Evolutionary conservation across 2,888 invertebrate genomes (phyloP), one percentile per base, ranked within the genome.

Genomic region (Drosophila lutescens): DNA sequence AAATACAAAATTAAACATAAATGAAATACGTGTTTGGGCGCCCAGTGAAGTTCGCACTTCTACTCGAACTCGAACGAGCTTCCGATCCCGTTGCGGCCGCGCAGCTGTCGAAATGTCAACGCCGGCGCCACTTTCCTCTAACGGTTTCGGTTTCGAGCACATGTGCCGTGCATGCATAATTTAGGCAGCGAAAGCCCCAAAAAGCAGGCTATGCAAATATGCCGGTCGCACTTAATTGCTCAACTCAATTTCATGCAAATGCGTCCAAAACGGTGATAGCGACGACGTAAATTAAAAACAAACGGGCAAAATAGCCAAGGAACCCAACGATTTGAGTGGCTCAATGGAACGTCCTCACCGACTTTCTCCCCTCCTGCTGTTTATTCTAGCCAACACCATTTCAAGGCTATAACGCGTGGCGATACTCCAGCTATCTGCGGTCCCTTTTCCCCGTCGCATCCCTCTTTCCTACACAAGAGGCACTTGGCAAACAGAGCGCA

Each of bases 401-500:
- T 78, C 89, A 88, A 88, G 88, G 89, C 85, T 86, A 58, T 60
- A 58, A 70, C 61, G 71, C 66, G 59, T 50, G 63, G 51, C 61
- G 77, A 47, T 32, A 44, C 63, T 62, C 32, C 36, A 36, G 43
- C 43, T 43, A n/a, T 10, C 26, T 8, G 20, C 74, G 74, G 71
- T 76, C 26, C 62, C 56, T 68, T 10, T 15, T 15, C 36, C 44
- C 60, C 75, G 9, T 15, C 4, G n/a, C 5, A 26, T 13, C 20
- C 44, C 13, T 32, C 32, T 20, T 12, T n/a, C 30, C 32, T 15
- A 32, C 15, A 32, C 70, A 76, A 86, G 85, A 83, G 79, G 46
- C 87, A 84, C 89, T 86, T 80, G 86, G 67, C 50, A 56, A 68
- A 38, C 65, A 80, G 66, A 74, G 76, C 84, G 89, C 87, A 84